phyloP scores from a whole-genome alignment of 2,113 vertebrate genomes.

The Azemiops feae region DNA sequence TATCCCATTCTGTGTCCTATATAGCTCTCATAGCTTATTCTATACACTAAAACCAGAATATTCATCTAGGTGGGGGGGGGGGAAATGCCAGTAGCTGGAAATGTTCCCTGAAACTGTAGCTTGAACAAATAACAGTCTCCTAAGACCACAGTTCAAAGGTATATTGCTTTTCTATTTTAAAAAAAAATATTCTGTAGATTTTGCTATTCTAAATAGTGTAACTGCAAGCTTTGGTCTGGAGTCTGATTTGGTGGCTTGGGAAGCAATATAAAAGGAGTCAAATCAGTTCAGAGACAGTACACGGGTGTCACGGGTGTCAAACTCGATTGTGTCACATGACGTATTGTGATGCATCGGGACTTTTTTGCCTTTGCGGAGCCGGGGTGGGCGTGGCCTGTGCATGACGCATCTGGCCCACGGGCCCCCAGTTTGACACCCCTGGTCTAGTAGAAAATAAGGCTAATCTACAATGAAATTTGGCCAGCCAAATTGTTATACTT shows the following conservation, averaged over 20 bases:
- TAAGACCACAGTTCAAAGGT: conserved; percentile 44
- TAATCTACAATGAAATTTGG: background rate
- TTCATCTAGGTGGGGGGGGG: conserved; percentile 52
- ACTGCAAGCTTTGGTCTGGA: background rate
- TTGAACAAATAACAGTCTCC: conserved; percentile 56
- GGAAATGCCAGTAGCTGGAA: conserved; percentile 47
- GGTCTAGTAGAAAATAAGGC: background rate
- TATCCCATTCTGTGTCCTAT: conserved; percentile 45
- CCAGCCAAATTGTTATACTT: background rate
- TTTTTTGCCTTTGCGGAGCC: too few species aligned
- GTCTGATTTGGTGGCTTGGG: background rate
- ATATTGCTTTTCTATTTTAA: conserved; percentile 35
- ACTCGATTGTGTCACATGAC: too few species aligned
- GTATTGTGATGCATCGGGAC: too few species aligned
- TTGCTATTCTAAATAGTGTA: conserved; percentile 38
- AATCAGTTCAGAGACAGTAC: background rate
- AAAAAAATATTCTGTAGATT: conserved; percentile 36
- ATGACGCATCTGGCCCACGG: too few species aligned
- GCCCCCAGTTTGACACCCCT: too few species aligned
- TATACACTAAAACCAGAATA: conserved; percentile 59
- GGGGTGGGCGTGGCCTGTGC: too few species aligned
- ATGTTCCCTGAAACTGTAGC: conserved; percentile 29
- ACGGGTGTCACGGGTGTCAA: too few species aligned
- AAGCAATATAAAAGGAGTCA: background rate
- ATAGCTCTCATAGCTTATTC: conserved; percentile 42